Base-by-base conservation (phyloP, 2,113 vertebrate species). In the Trichomycterus rosablanca region DNA sequence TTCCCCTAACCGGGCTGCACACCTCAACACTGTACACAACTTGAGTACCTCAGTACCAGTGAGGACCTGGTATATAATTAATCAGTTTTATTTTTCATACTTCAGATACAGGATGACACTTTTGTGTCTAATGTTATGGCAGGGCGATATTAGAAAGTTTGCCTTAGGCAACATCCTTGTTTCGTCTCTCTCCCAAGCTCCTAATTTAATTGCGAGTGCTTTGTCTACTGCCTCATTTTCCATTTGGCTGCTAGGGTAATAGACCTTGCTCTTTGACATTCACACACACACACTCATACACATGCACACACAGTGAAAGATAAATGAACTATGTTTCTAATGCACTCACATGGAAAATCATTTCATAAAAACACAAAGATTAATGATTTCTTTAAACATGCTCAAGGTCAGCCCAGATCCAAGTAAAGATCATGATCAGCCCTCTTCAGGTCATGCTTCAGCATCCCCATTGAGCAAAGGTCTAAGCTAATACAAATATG, bases 321-420 rank as follows among this genome's bases (percentile, higher is more conserved):
- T 77, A 67, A 78, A 79, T 71, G 74, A 63, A 58, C 40, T 71
- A 68, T 59, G 71, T 81, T 66, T 71, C 66, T 75, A 72, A 72
- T 54, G 68, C 75, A 62, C 58, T 78, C 74, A 76, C 74, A 80
- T 68, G 72, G 74, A 83, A 84, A 81, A 80, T 79, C 72, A 81
- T 84, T 84, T 81, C 51, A 76, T 76, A 67, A 78, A 75, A 81
- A 71, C 75, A 70, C 70, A 75, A 78, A 82, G 79, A 84, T 84
- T 82, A 82, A 83, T 82, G 72, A 65, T 51, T 39, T 63, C 68
- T 60, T 43, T 73, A 70, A 59, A 72, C 70, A 72, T 72, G 51
- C 62, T 77, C 81, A 83, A 86, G 82, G 84, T 84, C 80, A 82
- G 68, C 53, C 61, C 20, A 19, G 34, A 71, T n/a, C n/a, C n/a